Conservation (phyloP, 2,888 invertebrate species). For the Hypomecis punctinalis region DNA sequence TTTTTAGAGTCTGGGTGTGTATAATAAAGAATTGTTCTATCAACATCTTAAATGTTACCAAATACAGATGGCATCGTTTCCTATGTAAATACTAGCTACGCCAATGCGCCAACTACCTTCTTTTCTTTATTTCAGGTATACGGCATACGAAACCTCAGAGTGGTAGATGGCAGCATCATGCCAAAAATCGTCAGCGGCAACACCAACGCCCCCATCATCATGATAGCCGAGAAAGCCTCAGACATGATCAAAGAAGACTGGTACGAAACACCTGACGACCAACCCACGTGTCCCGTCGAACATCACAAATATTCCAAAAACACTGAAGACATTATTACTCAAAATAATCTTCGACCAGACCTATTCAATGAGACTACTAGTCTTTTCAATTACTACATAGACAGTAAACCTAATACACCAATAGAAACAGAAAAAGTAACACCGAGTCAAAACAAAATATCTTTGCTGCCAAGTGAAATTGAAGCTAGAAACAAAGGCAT, state of each 20-base stretch:
- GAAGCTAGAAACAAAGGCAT: slow-evolving; percentile 34
- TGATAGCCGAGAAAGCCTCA: slow-evolving; percentile 93
- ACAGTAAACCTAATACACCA: slow-evolving; percentile 29
- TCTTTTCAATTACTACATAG: slow-evolving; percentile 57
- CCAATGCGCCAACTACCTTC: too few relatives aligned
- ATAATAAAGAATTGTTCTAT: too few relatives aligned
- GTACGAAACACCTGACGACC: slow-evolving; percentile 53
- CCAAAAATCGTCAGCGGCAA: slow-evolving; percentile 92
- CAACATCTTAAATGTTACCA: too few relatives aligned
- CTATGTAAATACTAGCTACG: too few relatives aligned
- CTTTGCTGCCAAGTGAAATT: slow-evolving; percentile 35
- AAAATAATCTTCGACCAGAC: slow-evolving; percentile 35
- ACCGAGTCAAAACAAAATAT: slow-evolving; percentile 20
- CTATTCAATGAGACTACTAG: slow-evolving; percentile 67
- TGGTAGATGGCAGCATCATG: slow-evolving; percentile 94
- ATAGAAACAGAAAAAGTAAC: slow-evolving; percentile 4
- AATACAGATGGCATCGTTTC: too few relatives aligned
- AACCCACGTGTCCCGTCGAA: slow-evolving; percentile 47
- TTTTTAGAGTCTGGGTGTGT: too few relatives aligned
- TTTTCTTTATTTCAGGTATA: slow-evolving; percentile 77
- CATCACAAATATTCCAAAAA: slow-evolving; percentile 45
- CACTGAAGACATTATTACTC: slow-evolving; percentile 47
- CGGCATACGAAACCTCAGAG: slow-evolving; percentile 88
- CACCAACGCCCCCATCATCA: slow-evolving; percentile 92
- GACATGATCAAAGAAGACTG: slow-evolving; percentile 93